Conservation (phyloP, 2,797 vertebrate species). For the Lacerta agilis region DNA sequence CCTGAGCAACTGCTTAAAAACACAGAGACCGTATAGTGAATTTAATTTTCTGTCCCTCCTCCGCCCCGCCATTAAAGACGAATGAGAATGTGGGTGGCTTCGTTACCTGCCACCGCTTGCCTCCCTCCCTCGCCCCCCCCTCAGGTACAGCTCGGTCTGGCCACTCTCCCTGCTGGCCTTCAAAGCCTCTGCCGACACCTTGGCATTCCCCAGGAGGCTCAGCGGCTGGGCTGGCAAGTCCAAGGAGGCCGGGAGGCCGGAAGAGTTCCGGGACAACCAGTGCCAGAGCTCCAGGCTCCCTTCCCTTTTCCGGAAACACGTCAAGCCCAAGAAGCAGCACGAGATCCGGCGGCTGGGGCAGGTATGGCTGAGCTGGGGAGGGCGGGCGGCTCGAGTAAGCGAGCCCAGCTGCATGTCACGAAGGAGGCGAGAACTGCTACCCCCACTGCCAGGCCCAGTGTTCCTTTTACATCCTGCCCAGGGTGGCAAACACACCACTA, state of each 20-base stretch:
- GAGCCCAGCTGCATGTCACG: neutral
- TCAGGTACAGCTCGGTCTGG: slow-evolving; percentile 87
- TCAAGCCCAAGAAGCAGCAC: slow-evolving; percentile 96
- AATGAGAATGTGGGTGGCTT: no score
- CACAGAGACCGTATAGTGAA: no score
- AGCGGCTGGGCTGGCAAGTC: neutral
- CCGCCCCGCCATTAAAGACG: no score
- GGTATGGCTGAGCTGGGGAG: slow-evolving; percentile 48
- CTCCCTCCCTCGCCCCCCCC: neutral
- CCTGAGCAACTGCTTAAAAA: no score
- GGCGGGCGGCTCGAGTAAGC: neutral
- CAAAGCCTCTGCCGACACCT: slow-evolving; percentile 79
- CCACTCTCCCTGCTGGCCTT: slow-evolving; percentile 91
- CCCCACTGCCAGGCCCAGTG: neutral
- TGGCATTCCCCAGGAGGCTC: slow-evolving; percentile 82
- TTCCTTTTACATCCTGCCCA: no score
- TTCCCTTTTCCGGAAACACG: slow-evolving; percentile 90
- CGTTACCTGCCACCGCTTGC: neutral
- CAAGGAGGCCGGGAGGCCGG: slow-evolving; percentile 48
- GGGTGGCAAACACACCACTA: no score
- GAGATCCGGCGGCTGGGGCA: slow-evolving; percentile 88
- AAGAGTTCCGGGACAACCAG: slow-evolving; percentile 85
- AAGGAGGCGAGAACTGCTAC: neutral
- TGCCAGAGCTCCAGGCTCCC: slow-evolving; percentile 87
- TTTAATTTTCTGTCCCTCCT: no score